Evolutionary conservation across 2,797 vertebrate genomes (phyloP).

Genomic region (Acipenser ruthenus): DNA sequence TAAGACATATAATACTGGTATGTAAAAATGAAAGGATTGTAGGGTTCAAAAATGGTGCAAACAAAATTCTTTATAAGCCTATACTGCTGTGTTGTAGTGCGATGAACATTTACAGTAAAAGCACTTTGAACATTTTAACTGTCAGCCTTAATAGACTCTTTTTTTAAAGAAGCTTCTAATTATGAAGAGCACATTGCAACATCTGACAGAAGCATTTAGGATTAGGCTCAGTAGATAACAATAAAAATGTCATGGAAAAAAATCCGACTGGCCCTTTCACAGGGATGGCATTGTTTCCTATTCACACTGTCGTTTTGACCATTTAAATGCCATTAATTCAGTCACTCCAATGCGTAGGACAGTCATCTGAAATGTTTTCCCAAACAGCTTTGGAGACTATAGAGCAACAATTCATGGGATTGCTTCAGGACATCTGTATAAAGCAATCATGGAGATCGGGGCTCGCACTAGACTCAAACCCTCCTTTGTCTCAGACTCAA

Average conservation of each 20-base stretch:
- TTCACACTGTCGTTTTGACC: constrained; percentile 67
- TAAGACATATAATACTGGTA: no score
- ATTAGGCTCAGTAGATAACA: constrained; percentile 35
- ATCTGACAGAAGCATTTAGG: constrained; percentile 6
- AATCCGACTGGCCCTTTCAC: constrained; percentile 49
- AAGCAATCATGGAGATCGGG: constrained; percentile 51
- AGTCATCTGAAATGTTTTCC: constrained; percentile 76
- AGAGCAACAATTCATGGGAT: constrained; percentile 83
- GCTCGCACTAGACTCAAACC: constrained; percentile 48
- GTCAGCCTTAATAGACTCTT: not conserved
- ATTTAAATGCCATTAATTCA: constrained; percentile 83
- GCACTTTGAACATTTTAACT: no score
- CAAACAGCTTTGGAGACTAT: constrained; percentile 61
- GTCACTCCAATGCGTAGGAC: constrained; percentile 76
- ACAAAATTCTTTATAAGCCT: no score
- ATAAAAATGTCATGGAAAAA: constrained; percentile 49
- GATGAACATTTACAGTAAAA: no score
- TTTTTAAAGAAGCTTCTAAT: not conserved
- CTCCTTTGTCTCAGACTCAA: constrained; percentile 46
- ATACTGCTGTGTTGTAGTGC: no score
- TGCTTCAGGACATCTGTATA: constrained; percentile 68
- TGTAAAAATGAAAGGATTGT: no score
- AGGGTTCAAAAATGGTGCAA: no score
- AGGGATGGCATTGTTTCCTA: constrained; percentile 75
- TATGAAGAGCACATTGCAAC: constrained; percentile 5